Base-by-base conservation (phyloP, 2,797 vertebrate genomes). In the Pipistrellus nathusii region DNA sequence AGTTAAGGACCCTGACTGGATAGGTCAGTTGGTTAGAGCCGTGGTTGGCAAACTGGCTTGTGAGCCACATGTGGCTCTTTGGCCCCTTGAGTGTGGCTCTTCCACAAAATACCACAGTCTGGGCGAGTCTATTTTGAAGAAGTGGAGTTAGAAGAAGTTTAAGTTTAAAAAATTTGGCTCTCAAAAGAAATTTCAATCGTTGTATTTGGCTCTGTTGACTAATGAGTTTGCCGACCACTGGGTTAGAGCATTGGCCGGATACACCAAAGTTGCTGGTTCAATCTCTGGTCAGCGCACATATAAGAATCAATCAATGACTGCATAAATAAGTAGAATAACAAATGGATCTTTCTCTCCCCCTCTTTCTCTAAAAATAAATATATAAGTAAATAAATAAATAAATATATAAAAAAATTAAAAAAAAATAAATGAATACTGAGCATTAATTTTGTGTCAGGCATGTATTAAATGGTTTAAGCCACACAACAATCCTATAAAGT, bases 401-500 rank as follows among this genome's bases (percentile, higher is more conserved):
- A n/a, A n/a, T 32, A 66, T 20, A 10, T 32, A 66, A 66, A 17
- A 5, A 68, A 68, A 35, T 35, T 32, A 20, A 68, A 68, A 66
- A 66, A 66, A 66, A 64, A 15, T 64, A 91, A 93, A 77, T 46
- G 35, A 94, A 78, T 51, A 44, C 2, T 91, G 51, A 81, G 73
- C 21, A 57, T 75, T 94, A 35, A 73, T 89, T 93, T 84, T 88
- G 69, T 85, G 25, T 88, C 83, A 75, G 84, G 21, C 66, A 2
- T 57, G 20, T 46, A 38, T 81, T 91, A 69, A 64, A 32, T 88
- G 18, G 64, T 77, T 94, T 94, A 86, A 81, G 59, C 35, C 75
- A 92, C 10, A 30, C 62, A 69, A 13, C 38, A 71, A 4, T 88
- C 77, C 38, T 90, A 1, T 23, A 27, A 91, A 25, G 8, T 83